Base-by-base conservation (phyloP, 2,888 invertebrate genomes). In the Orchesellides sinensis region DNA sequence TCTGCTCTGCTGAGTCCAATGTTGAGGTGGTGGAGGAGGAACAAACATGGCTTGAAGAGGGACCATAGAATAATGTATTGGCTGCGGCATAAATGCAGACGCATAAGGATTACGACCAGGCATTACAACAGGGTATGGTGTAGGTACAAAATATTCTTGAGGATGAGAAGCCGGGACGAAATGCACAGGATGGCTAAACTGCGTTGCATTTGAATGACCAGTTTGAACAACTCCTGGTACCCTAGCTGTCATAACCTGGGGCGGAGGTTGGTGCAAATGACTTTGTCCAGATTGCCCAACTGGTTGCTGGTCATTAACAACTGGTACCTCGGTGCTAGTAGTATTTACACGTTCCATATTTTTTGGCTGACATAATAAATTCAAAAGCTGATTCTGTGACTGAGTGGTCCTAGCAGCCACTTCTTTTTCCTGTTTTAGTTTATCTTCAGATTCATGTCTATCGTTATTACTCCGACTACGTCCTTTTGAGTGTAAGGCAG, bases 1-100 rank as follows among this genome's bases (percentile, higher is more conserved):
- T 12, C 52, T 63, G 45, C 35, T 56, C 21, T 72, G 63, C 17
- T 68, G 66, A 1, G 81, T 81, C 81, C 81, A 81, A 32, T 73
- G 73, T 32, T 74, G 74, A 19, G 81, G 81, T n/a, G 81, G 81
- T 14, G 61, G 81, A 12, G 81, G 81, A 23, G 81, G 80, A 49
- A 35, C 65, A 23, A 56, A 70, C 63, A 63, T 61, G 8, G 19
- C 25, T 32, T 56, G 40, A 52, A 19, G 23, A 2, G 21, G 49
- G 5, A 32, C 17, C 23, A 12, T 19, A 47, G 35, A 8, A 35
- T 8, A 47, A 5, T 52, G 52, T 21, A 23, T 19, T 4, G 23
- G 47, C n/a, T 70, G 70, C 12, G 78, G 61, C 4, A 27, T 52
- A 61, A 79, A 79, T 70, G 70, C 70, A 29, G 77, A 77, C 0